Evolutionary conservation across 2,888 invertebrate species (phyloP).

Genomic region (Hermaeophaga mercurialis): DNA sequence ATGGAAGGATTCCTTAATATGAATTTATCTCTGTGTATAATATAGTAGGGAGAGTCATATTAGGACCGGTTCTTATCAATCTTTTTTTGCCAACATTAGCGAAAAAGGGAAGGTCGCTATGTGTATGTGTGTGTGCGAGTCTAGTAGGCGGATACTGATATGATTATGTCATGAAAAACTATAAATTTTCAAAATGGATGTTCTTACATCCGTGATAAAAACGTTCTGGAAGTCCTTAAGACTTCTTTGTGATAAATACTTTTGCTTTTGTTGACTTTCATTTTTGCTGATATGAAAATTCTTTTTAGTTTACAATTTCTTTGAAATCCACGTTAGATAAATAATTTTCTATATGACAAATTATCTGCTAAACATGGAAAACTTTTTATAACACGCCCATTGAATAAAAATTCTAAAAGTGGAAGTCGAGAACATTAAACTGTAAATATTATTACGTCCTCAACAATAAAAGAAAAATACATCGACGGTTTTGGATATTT

Average conservation of each 20-base stretch:
- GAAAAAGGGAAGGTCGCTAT: conserved; percentile 26
- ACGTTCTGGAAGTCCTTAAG: conserved; percentile 18
- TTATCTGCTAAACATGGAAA: too few species aligned
- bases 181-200: conserved; percentile 26
- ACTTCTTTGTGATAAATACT: conserved; percentile 13
- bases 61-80: conserved; percentile 27
- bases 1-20: conserved; percentile 28
- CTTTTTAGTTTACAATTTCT: too few species aligned
- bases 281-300: too few species aligned
- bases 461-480: too few species aligned
- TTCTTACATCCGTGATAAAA: conserved; percentile 24
- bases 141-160: conserved; percentile 23
- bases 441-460: too few species aligned
- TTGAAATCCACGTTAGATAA: too few species aligned
- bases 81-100: conserved; percentile 30
- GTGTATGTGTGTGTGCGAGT: conserved; percentile 15
- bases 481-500: too few species aligned
- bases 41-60: conserved; percentile 28
- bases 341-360: too few species aligned
- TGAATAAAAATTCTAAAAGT: too few species aligned
- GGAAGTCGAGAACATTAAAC: too few species aligned
- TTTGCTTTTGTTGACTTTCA: neutral
- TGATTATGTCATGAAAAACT: conserved; percentile 31
- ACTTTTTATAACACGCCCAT: too few species aligned
- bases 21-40: conserved; percentile 32